Evolutionary conservation across 2,113 vertebrate genomes (phyloP), one percentile per base, ranked within the genome.

Genomic region (Coptodon rendalli): DNA sequence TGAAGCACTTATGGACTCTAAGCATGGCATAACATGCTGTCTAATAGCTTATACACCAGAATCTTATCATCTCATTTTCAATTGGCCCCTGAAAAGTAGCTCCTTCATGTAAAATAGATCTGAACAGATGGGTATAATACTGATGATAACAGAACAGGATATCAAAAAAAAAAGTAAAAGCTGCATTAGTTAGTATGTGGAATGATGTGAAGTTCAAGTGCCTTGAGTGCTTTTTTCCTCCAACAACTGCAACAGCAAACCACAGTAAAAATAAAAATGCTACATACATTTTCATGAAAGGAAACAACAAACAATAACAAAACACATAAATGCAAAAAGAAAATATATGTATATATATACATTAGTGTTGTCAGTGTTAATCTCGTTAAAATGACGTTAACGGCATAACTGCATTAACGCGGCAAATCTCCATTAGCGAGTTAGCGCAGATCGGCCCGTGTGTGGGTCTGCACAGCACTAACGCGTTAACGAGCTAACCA

Each of bases 1-100:
- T 78, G 80, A 88, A 92, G 87, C 89, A 88, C 85, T 89, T 85
- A 87, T 8, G 86, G 81, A 84, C 63, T 88, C 80, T 82, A 87
- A 91, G 86, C 86, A 83, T 83, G 83, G 40, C n/a, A 10, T 6
- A 19, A 53, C 86, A 82, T 89, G 89, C 82, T 36, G 54, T 73
- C 71, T 91, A 89, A 89, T 93, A 95, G 92, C 92, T 95, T 94
- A 93, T 94, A 87, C 16, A 92, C 45, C 82, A 89, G 71, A 87
- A 78, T 92, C 38, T 85, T 50, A 12, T 63, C 81, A 87, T 84
- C 76, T 92, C 59, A 52, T 59, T 84, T 91, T 38, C 54, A 93
- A 91, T 95, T 93, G 95, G 93, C 94, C 95, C 90, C 94, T 85
- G 7, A 85, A 87, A 89, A 89, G 52, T 68, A 63, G 89, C 63